Base-by-base conservation (phyloP, 2,888 invertebrate genomes). In the Dione vanillae region DNA sequence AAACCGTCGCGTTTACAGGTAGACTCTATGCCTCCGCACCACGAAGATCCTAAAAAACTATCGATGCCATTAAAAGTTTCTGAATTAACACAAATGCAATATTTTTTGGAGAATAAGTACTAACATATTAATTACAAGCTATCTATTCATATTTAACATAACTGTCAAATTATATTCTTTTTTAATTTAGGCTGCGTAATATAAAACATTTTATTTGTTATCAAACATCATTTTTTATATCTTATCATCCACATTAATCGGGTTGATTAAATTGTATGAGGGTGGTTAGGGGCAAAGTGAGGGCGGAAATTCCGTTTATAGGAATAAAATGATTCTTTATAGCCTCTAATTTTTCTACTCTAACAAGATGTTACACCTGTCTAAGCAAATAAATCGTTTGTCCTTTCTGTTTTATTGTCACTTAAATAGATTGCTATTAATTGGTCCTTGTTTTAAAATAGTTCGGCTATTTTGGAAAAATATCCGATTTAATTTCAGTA, bases 191-290 rank as follows among this genome's bases (percentile, higher is more conserved):
- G 40, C 35, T 7, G 45, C 16, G 45, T 27, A 27, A 27, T 27
- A 43, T 43, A 37, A 70, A 61, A 62, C 54, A 66, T 62, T 71
- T 62, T 19, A 58, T 64, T 35, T 64, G 49, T 54, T 61, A 68
- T 69, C 69, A 45, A 47, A 62, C 56, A 69, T 62, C 51, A 47
- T 54, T 73, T 27, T 69, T 67, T 68, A 45, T 47, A 52, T 10
- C 41, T 78, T 86, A 87, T 87, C 86, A 72, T 11, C 14, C 16
- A 75, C 79, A 83, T 85, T 85, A 79, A 87, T 87, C 86, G 80
- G 82, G 76, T 74, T 77, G 85, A 84, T 69, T 69, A 69, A 62
- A 47, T 5, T 49, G 14, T 40, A 51, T 83, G 79, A 80, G 79
- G 78, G 74, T 78, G 72, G 78, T 75, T 77, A 76, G 78, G 74